phyloP scores from a whole-genome alignment of 2,797 vertebrate genomes.

The Malacoraja senta region DNA sequence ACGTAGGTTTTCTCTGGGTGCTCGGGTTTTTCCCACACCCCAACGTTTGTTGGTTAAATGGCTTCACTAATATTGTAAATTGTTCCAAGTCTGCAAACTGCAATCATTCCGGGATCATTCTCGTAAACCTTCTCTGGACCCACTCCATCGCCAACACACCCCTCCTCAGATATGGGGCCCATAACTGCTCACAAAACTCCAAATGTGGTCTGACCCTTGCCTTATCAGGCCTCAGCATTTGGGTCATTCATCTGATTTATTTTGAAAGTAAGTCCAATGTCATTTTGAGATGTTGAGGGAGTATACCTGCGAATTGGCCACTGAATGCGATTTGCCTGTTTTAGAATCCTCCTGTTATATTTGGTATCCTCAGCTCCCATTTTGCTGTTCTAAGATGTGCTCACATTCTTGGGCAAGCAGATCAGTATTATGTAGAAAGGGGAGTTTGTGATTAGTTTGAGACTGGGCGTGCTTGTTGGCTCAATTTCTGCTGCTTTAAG shows the following conservation, averaged over 20 bases:
- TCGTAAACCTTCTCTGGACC: too few species aligned
- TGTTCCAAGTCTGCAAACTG: too few species aligned
- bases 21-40: too few species aligned
- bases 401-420: neutral
- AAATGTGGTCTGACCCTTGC: too few species aligned
- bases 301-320: neutral
- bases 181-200: too few species aligned
- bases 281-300: neutral
- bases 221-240: neutral
- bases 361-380: neutral
- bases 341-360: neutral
- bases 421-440: neutral
- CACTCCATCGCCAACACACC: too few species aligned
- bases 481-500: neutral
- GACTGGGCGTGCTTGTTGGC: neutral
- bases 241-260: neutral
- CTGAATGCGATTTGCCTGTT: neutral
- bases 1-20: too few species aligned
- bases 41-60: too few species aligned
- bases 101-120: too few species aligned
- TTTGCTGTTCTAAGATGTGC: neutral
- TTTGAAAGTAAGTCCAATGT: neutral
- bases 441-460: neutral
- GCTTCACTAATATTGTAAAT: too few species aligned
- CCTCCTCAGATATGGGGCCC: too few species aligned